These are phyloP conservation scores for Panagrolaimus sp. DNA, from an alignment of 1,140 invertebrate species.

Conservation along the genomic window DNA sequence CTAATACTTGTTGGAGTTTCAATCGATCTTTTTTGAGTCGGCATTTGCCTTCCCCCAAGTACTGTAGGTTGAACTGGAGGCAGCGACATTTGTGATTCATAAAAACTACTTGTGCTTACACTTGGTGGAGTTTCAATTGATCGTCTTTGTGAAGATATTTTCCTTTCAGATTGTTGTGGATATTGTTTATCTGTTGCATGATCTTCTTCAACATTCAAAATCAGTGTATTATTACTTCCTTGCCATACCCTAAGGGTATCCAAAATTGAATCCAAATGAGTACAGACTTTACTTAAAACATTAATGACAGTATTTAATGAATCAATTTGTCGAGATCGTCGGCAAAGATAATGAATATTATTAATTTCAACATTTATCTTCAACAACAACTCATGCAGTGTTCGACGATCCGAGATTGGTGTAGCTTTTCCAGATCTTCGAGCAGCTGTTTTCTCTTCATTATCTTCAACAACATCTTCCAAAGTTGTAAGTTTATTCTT, in stretches of 20 bases:
- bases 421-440: constrained; percentile 21
- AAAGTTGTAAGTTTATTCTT: constrained; percentile 44
- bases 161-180: background rate
- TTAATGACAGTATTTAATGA: constrained; percentile 43
- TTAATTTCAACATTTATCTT: constrained; percentile 51
- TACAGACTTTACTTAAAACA: constrained; percentile 43
- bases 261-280: constrained; percentile 39
- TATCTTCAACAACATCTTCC: constrained; percentile 36
- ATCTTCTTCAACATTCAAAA: background rate
- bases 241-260: constrained; percentile 18
- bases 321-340: constrained; percentile 36
- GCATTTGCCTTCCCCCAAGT: too few species aligned
- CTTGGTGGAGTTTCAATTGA: background rate
- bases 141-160: background rate
- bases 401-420: constrained; percentile 30
- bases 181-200: background rate
- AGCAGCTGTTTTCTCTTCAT: constrained; percentile 1
- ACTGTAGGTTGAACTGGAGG: too few species aligned
- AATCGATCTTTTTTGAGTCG: too few species aligned
- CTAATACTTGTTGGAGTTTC: background rate
- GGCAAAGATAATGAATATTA: constrained; percentile 48
- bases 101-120: too few species aligned
- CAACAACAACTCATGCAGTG: constrained; percentile 44
- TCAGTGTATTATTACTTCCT: background rate
- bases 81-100: too few species aligned